These are phyloP conservation scores for Cygnus olor DNA, from an alignment of 2,797 vertebrate genomes.

Conservation along the genomic window DNA sequence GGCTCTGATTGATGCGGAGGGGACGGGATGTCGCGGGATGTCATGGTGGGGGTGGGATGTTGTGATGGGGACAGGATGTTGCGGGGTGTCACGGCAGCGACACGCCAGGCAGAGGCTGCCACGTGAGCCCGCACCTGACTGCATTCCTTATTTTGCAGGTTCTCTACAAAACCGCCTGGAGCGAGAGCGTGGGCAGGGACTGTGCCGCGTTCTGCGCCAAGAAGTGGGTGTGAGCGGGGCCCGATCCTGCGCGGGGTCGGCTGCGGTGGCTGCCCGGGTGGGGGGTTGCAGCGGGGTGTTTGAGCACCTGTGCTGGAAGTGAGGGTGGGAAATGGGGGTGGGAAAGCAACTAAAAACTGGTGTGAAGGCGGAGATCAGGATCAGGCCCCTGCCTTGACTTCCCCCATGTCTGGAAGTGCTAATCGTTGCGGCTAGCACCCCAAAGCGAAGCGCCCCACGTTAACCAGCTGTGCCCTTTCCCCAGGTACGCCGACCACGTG, in stretches of 20 bases:
- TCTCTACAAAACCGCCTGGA: conserved; percentile 96
- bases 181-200: conserved; percentile 93
- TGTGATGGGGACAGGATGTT: not conserved
- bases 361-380: not conserved
- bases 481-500: conserved; percentile 93
- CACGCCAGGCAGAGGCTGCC: not conserved
- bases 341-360: not conserved
- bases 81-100: no score
- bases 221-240: conserved; percentile 83
- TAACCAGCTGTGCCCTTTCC: conserved; percentile 11
- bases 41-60: not conserved
- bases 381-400: not conserved
- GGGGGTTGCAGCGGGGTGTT: not conserved
- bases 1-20: not conserved
- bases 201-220: conserved; percentile 92
- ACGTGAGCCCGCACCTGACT: not conserved
- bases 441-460: rapidly evolving
- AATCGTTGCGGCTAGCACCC: rapidly evolving
- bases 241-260: not conserved
- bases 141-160: conserved; percentile 80
- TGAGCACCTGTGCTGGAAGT: not conserved
- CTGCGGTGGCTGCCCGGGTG: rapidly evolving
- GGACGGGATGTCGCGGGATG: not conserved
- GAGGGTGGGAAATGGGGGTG: not conserved
- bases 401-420: not conserved